These are phyloP conservation scores for Ictidomys tridecemlineatus DNA, from an alignment of 2,113 vertebrate genomes.

Conservation along the genomic window DNA sequence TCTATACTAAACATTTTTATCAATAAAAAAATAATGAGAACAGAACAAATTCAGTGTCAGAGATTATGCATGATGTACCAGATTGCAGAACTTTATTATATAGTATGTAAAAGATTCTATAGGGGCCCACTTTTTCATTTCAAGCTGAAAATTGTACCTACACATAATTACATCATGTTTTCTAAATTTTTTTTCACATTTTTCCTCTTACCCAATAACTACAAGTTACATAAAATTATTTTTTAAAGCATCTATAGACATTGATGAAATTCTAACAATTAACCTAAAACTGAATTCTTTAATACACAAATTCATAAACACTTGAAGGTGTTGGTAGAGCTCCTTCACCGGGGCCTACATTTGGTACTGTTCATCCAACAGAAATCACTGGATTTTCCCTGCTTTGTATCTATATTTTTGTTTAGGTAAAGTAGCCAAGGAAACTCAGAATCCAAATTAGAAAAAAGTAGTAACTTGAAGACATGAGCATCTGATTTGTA, in stretches of 20 bases:
- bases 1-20: constrained; percentile 69
- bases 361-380: neutral
- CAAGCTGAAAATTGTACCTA: neutral
- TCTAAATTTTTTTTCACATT: constrained; percentile 41
- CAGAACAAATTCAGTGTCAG: constrained; percentile 63
- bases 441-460: neutral
- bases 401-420: neutral
- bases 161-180: neutral
- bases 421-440: neutral
- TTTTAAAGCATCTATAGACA: constrained; percentile 9
- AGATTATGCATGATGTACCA: constrained; percentile 59
- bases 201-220: neutral
- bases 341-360: neutral
- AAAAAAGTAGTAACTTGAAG: constrained; percentile 1
- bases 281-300: constrained; percentile 15
- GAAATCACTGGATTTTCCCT: neutral
- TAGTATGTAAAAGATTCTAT: neutral
- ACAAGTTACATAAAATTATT: neutral
- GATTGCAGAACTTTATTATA: constrained; percentile 28
- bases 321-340: neutral
- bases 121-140: constrained; percentile 21
- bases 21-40: constrained; percentile 66
- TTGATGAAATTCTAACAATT: constrained; percentile 50
- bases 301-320: neutral
- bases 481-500: neutral